Evolutionary conservation across 2,797 vertebrate genomes (phyloP), one percentile per base, ranked within the genome.

Genomic region (Helarctos malayanus): DNA sequence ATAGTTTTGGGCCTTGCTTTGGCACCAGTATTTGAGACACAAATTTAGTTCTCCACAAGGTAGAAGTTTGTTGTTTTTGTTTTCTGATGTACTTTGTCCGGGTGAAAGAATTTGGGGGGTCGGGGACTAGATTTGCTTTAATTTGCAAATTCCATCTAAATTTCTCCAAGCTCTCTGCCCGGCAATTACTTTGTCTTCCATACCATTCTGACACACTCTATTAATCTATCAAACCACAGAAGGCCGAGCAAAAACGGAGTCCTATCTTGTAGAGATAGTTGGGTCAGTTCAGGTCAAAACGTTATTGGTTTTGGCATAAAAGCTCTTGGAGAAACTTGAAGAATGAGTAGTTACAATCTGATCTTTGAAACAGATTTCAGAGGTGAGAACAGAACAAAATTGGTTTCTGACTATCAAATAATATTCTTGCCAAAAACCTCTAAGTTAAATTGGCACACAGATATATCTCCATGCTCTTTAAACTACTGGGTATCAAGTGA

Each of bases 351-450:
- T 71, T 80, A 73, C 57, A 61, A 6, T 54, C 47, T 80, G 71
- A 81, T 93, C 49, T 89, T 92, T 35, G 57, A 93, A 89, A 79
- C 15, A 19, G 13, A 79, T 87, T 68, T 92, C 86, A 84, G 86
- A 69, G 41, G 52, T 27, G 21, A 76, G 84, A 81, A 69, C 38
- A 95, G 7, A 69, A 76, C 32, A 79, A 52, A 69, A 38, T 16
- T 56, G 13, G 41, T 52, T 87, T 81, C 78, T 82, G 41, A 49
- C 32, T 89, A 0, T 59, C 65, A 92, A 94, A 89, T 47, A 10
- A 68, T 69, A 32, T 85, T 75, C 47, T 95, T 96, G 79, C 32
- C 27, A n/a, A 52, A 61, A 89, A 25, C 7, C 5, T 56, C 0
- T 15, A 41, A 52, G 11, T 88, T 73, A 59, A 71, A 71, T 35